Conservation (phyloP, 2,113 vertebrate genomes). For the Paradoxurus hermaphroditus region DNA sequence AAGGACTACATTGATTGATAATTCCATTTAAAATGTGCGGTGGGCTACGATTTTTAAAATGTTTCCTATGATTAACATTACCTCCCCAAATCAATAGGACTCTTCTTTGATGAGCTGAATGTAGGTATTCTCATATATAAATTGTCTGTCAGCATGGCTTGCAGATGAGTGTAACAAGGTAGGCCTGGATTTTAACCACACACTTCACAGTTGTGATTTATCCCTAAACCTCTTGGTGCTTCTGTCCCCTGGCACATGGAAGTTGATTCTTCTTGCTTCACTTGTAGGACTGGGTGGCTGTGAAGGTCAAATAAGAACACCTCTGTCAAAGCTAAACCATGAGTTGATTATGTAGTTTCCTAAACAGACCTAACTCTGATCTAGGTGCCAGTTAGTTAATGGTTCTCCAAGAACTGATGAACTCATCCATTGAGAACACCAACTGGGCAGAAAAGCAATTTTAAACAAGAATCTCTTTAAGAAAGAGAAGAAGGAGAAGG, state of each 20-base stretch:
- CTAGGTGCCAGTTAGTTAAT: background rate
- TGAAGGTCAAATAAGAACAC: background rate
- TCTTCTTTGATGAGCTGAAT: background rate
- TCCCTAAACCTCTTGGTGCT: background rate
- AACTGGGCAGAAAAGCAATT: background rate
- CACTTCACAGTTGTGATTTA: background rate
- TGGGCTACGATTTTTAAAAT: constrained; percentile 28
- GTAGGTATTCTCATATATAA: background rate
- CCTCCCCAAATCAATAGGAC: constrained; percentile 1
- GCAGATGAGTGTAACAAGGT: background rate
- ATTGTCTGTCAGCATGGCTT: background rate
- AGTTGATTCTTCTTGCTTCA: background rate
- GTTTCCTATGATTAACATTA: constrained; percentile 31
- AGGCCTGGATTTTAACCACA: background rate
- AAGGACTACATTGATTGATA: background rate
- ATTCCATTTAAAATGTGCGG: background rate
- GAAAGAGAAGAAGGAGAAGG: background rate
- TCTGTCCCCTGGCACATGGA: background rate
- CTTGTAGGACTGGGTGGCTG: background rate
- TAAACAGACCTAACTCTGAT: background rate
- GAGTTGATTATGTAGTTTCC: background rate
- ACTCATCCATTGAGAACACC: background rate
- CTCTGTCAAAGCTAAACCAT: background rate
- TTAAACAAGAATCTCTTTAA: background rate
- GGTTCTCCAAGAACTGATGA: background rate